Evolutionary conservation across 2,113 vertebrate species (phyloP), one percentile per base, ranked within the genome.

Genomic region (Crypturellus undulatus): DNA sequence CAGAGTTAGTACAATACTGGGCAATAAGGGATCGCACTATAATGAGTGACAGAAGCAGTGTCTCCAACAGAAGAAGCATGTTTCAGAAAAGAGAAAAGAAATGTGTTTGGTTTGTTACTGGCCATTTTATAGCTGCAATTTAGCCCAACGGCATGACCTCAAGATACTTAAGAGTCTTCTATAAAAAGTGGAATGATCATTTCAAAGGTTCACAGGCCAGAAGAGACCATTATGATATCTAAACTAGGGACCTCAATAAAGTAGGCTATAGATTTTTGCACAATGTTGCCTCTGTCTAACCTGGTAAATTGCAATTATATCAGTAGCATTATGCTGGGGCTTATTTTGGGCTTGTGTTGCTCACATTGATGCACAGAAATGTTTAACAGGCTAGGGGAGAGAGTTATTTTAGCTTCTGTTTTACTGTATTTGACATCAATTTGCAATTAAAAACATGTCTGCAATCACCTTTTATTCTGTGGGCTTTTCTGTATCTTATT

Each of bases 1-100:
- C 82, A 93, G 95, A 90, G 94, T 93, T 90, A 96, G 87, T 90
- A 96, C 92, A 97, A 97, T 96, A 79, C 82, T 69, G 70, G 94
- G 95, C 94, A 95, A 95, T 92, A 77, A 94, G 93, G 83, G 78
- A 89, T 89, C 77, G 95, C 93, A 64, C 70, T 92, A 79, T 85
- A 97, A 96, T 90, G 86, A 97, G 79, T 95, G 89, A 93, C 76
- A 86, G 79, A 88, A 88, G 79, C 85, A 93, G 83, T 90, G 80
- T 67, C 84, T 84, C 79, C 84, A 90, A 95, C 93, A 91, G 89
- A 96, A 93, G 96, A 93, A 94, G 68, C 76, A 63, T 70, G 30
- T 43, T 92, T 96, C 89, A 97, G 94, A 93, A 84, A 87, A 91
- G 68, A 68, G 54, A 58, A 70, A 47, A 78, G 72, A 82, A 92